Base-by-base conservation (phyloP, 2,888 invertebrate genomes). In the Galerucella nymphaeae region DNA sequence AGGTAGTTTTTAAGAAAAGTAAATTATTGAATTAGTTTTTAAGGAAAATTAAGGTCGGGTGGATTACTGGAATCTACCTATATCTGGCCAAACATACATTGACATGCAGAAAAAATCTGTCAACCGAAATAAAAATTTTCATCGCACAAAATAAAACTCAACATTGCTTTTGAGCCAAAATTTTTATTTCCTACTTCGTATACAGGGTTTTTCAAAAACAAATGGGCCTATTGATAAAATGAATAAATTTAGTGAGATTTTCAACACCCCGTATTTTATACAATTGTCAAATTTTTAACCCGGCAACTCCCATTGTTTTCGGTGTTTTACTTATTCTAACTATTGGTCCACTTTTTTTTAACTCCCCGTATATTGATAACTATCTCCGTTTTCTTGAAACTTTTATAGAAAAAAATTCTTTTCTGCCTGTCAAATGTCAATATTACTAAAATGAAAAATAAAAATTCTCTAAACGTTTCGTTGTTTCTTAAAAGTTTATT, bases 21-120 rank as follows among this genome's bases (percentile, higher is more conserved):
- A 82, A 82, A 79, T 82, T 82, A 82, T 81, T 82, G 70, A 80
- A 67, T 16, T 81, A 82, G 80, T 77, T 73, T 75, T 72, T 77
- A 79, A 78, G 76, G 38, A 74, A 71, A 53, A 69, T 77, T 70
- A 76, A 77, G 75, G 76, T 79, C 74, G 76, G 73, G 65, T 79
- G 76, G 73, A 42, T 59, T 69, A 58, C 53, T 55, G 45, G n/a
- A 18, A 16, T 16, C n/a, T 18, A 8, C 14, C 38, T 65, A 55
- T 68, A 71, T 72, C 57, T 72, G 72, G 72, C 72, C 72, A 72
- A 75, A 69, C 30, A 63, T 69, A 66, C 45, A 41, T 23, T 66
- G 48, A 61, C 61, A 42, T 55, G 42, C 48, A 50, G 48, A 64
- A 50, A 42, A 63, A 64, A 64, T 38, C 14, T 23, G 23, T n/a